Evolutionary conservation across 2,888 invertebrate genomes (phyloP).

Genomic region (Acronicta psi): DNA sequence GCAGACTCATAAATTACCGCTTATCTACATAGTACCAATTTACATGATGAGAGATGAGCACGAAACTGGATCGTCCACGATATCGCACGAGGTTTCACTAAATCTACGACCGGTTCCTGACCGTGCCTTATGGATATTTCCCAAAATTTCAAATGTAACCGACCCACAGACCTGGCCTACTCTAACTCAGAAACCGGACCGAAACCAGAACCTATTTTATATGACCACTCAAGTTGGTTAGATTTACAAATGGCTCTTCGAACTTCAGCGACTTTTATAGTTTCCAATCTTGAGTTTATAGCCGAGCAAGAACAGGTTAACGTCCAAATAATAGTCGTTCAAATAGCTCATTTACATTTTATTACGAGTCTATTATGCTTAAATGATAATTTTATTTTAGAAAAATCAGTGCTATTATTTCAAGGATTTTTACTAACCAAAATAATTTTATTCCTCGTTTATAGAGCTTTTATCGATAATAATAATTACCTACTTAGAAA

Average conservation of each 20-base stretch:
- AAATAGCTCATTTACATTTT: conserved; percentile 71
- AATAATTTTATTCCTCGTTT: no score
- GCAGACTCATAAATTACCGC: conserved; percentile 37
- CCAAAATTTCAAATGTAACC: conserved; percentile 56
- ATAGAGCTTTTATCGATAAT: no score
- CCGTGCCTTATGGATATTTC: conserved; percentile 67
- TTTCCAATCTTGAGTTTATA: conserved; percentile 60
- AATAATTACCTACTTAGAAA: no score
- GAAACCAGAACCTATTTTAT: no score
- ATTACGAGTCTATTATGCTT: conserved; percentile 57
- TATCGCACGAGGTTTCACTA: conserved; percentile 69
- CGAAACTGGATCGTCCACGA: conserved; percentile 61
- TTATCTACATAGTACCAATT: conserved; percentile 54
- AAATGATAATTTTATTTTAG: conserved; percentile 63
- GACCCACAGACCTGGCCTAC: conserved; percentile 47
- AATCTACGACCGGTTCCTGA: conserved; percentile 68
- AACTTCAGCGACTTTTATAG: conserved; percentile 64
- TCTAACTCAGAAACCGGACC: conserved; percentile 41
- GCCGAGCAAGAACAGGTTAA: conserved; percentile 69
- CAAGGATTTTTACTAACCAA: conserved; percentile 4
- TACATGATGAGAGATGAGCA: conserved; percentile 62
- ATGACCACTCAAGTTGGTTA: conserved; percentile 39
- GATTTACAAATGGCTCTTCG: conserved; percentile 50
- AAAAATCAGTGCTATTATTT: conserved; percentile 50
- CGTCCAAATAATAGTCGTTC: conserved; percentile 65